Conservation (phyloP, 2,888 invertebrate species). For the Brenthis ino region DNA sequence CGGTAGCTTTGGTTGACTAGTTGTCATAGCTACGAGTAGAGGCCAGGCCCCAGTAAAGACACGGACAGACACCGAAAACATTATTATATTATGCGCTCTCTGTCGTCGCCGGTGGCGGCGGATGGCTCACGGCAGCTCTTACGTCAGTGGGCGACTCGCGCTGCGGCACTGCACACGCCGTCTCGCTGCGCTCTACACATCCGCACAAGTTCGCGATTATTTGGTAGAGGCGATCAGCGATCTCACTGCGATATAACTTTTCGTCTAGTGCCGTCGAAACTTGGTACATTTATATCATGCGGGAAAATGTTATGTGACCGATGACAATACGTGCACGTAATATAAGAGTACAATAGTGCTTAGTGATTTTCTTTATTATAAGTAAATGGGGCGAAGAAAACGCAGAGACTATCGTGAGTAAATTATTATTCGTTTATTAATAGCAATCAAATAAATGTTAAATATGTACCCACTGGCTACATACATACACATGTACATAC, state of each 20-base stretch:
- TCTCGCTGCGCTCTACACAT: background rate
- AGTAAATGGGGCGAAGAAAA: slow-evolving; percentile 30
- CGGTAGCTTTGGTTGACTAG: background rate
- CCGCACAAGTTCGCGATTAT: background rate
- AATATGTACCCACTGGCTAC: too few relatives aligned
- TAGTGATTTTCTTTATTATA: slow-evolving; percentile 1
- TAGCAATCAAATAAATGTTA: slow-evolving; percentile 1
- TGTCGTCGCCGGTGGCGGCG: slow-evolving; percentile 1
- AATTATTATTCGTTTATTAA: background rate
- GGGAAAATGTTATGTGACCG: background rate
- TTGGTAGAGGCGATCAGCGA: background rate
- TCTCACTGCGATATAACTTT: background rate
- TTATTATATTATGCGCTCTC: background rate
- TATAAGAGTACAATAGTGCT: background rate
- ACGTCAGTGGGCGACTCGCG: slow-evolving; percentile 26
- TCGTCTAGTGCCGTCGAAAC: too few relatives aligned
- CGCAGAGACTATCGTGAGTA: slow-evolving; percentile 36
- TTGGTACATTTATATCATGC: background rate
- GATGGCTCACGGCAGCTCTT: background rate
- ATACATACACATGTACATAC: too few relatives aligned
- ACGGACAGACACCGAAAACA: background rate
- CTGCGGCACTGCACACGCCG: slow-evolving; percentile 20
- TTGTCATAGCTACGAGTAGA: slow-evolving; percentile 18
- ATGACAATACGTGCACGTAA: background rate
- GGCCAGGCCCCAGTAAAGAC: background rate